A percentile compares a stretch with the other conserved stretches of the same genome.
These are phyloP conservation scores for Peromyscus melanophrys DNA, from an alignment of 2,797 vertebrate species.

Conservation along the genomic window DNA sequence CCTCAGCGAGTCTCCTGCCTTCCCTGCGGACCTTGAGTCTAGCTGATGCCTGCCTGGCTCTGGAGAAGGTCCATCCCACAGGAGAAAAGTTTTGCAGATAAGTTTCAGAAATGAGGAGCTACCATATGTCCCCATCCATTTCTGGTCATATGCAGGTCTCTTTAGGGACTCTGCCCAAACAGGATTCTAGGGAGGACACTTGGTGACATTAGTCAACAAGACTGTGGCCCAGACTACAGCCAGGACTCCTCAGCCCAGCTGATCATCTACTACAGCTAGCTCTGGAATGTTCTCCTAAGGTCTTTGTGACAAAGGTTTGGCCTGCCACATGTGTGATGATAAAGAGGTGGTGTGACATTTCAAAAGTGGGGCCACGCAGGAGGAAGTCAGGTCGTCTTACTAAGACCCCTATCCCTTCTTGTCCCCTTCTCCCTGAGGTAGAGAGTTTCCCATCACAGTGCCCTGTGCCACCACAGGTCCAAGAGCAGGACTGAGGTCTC, in stretches of 20 bases:
- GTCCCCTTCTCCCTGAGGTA: neutral
- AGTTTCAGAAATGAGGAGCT: neutral
- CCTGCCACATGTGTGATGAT: no score
- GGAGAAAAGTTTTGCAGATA: no score
- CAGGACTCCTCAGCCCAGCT: neutral
- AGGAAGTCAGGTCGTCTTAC: neutral
- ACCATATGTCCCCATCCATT: neutral
- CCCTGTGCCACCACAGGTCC: neutral
- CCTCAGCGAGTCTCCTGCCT: neutral
- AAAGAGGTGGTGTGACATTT: neutral
- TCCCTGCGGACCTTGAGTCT: neutral
- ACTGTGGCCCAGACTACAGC: rapidly evolving
- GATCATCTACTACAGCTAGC: neutral
- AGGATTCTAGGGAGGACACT: neutral
- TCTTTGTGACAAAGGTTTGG: neutral
- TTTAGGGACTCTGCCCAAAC: neutral
- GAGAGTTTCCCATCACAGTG: neutral
- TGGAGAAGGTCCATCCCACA: neutral
- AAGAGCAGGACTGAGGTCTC: no score
- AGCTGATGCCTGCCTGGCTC: rapidly evolving
- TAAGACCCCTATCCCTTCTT: neutral
- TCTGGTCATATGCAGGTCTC: no score
- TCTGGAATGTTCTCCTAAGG: neutral
- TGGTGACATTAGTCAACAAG: neutral
- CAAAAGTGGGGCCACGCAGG: neutral